These are phyloP conservation scores for Chrysomela aeneicollis DNA, from an alignment of 2,888 invertebrate genomes.

Conservation along the genomic window DNA sequence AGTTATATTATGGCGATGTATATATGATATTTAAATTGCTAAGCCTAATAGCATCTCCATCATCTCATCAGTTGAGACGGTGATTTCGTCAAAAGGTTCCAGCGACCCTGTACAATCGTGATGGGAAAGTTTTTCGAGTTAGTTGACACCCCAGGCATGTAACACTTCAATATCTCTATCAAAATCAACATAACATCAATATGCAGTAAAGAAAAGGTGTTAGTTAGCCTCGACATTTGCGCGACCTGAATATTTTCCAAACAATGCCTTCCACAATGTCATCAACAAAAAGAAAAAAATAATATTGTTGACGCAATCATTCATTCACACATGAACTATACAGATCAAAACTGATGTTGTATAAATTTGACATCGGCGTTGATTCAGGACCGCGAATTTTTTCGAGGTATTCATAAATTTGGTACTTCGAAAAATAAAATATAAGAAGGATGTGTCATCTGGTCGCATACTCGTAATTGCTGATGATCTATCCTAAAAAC, in stretches of 20 bases:
- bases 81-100: background rate
- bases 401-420: no score
- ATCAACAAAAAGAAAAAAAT: background rate
- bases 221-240: background rate
- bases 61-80: background rate
- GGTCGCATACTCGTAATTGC: background rate
- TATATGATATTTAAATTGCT: background rate
- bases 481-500: background rate
- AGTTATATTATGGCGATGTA: slow-evolving; percentile 9
- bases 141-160: background rate
- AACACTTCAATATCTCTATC: background rate
- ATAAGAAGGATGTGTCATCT: no score
- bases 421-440: no score
- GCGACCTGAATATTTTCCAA: background rate
- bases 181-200: background rate
- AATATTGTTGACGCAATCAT: no score
- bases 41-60: background rate
- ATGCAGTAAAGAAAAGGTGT: background rate
- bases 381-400: no score
- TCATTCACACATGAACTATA: no score
- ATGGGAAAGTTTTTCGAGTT: background rate
- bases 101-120: background rate
- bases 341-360: no score
- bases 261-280: background rate
- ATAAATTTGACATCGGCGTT: no score